Conservation (phyloP, 2,797 vertebrate species). For the Myotis daubentonii region DNA sequence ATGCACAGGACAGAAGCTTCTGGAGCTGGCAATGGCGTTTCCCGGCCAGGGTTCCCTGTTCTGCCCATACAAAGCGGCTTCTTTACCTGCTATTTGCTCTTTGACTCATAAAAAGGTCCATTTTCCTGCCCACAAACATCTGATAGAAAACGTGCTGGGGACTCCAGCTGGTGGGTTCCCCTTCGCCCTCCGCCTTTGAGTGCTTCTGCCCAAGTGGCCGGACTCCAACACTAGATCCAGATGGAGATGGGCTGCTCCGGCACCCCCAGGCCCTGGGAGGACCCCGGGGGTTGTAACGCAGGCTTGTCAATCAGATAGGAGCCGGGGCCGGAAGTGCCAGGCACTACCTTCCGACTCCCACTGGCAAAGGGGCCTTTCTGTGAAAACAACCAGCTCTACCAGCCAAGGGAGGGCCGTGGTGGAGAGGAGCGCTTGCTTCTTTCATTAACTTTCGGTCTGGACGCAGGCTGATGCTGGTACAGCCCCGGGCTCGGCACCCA, state of each 20-base stretch:
- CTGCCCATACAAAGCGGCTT: neutral
- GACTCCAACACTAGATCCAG: neutral
- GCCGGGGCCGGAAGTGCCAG: neutral
- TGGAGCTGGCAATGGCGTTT: neutral
- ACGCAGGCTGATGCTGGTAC: constrained; percentile 10
- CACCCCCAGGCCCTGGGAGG: neutral
- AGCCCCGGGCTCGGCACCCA: neutral
- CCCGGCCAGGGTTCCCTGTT: neutral
- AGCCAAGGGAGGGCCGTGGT: neutral
- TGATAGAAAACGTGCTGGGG: neutral
- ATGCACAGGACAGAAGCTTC: neutral
- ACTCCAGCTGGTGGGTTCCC: neutral
- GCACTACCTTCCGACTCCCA: neutral
- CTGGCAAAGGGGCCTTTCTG: neutral
- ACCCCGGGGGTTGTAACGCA: neutral
- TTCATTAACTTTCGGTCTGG: neutral
- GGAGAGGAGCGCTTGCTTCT: neutral
- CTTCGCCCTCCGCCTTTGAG: neutral
- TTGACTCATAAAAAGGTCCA: neutral
- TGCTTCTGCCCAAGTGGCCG: neutral
- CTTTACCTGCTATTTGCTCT: neutral
- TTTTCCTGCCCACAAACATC: neutral
- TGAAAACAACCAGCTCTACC: neutral
- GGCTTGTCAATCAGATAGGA: neutral
- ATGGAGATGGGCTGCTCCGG: neutral